Base-by-base conservation (phyloP, 2,888 invertebrate genomes). In the Idaea dimidiata region DNA sequence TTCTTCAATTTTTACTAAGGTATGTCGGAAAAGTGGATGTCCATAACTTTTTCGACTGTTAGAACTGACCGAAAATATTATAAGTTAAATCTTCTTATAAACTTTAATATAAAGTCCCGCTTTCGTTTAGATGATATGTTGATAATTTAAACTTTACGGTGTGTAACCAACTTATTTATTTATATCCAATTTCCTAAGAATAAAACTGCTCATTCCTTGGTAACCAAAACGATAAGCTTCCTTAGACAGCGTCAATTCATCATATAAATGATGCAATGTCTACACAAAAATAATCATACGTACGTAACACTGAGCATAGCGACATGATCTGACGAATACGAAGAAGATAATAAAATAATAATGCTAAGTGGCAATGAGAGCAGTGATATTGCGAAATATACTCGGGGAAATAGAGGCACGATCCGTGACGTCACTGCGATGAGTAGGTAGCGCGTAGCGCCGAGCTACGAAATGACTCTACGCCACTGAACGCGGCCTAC, bases 381-480 rank as follows among this genome's bases (percentile, higher is more conserved):
- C 64, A 62, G 62, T 43, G 70, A 71, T 65, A 71, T 72, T 72
- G 68, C 66, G 71, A 74, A 76, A 69, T 68, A 73, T 66, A 63
- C 74, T 76, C 73, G 74, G 73, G 68, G 63, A 66, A 68, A 71
- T 43, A 43, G 72, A 73, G 67, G 72, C 72, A 69, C 67, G 70
- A 70, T 66, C 67, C 65, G 71, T 79, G 77, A 77, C 81, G 79
- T 78, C 78, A 81, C 67, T 57, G 65, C 66, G 66, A 62, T 59
- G 54, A 66, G 63, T 59, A 61, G 65, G 63, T 59, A 61, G 65
- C 69, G 69, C 81, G 82, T 81, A 80, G 81, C 78, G 66, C 58
- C 64, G 64, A 58, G 79, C 83, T 84, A 83, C 84, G 81, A 73
- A 69, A 65, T 63, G 64, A 62, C 59, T 66, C 73, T 69, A 72